Conservation (phyloP, 2,888 invertebrate genomes). For the Eupithecia subumbrata region DNA sequence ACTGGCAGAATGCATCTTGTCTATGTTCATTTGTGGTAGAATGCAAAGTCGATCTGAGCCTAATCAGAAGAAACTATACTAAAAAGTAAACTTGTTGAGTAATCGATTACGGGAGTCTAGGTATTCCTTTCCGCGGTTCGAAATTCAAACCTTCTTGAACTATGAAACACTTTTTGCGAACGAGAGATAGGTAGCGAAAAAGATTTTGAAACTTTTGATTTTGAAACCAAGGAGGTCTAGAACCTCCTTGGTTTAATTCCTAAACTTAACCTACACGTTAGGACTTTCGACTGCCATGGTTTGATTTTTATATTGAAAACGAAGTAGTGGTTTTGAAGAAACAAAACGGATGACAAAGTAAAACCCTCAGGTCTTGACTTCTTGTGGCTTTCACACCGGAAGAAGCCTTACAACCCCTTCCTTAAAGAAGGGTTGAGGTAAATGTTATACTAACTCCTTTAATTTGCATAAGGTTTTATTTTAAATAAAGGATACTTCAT, state of each 20-base stretch:
- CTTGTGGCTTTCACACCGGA: constrained; percentile 34
- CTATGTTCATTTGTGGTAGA: constrained; percentile 24
- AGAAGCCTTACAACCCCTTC: constrained; percentile 27
- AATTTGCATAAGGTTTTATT: background rate
- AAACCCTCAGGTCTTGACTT: constrained; percentile 18
- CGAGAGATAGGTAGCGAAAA: too few species aligned
- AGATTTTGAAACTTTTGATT: too few species aligned
- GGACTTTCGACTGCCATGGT: background rate
- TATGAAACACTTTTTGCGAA: background rate
- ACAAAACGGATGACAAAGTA: constrained; percentile 25
- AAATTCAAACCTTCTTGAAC: background rate
- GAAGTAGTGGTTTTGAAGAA: background rate
- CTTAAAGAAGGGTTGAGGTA: constrained; percentile 11
- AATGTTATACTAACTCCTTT: background rate
- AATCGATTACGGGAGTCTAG: background rate
- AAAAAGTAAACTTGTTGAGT: constrained; percentile 3
- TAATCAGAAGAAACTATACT: constrained; percentile 11
- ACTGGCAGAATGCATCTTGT: constrained; percentile 25
- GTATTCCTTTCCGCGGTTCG: background rate
- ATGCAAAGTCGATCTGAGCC: constrained; percentile 18
- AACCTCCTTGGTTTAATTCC: too few species aligned
- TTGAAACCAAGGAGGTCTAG: too few species aligned
- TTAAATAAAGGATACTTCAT: background rate
- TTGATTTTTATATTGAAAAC: background rate
- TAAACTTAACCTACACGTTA: too few species aligned